Evolutionary conservation across 2,888 invertebrate species (phyloP).

Genomic region (Uropetala carovei): DNA sequence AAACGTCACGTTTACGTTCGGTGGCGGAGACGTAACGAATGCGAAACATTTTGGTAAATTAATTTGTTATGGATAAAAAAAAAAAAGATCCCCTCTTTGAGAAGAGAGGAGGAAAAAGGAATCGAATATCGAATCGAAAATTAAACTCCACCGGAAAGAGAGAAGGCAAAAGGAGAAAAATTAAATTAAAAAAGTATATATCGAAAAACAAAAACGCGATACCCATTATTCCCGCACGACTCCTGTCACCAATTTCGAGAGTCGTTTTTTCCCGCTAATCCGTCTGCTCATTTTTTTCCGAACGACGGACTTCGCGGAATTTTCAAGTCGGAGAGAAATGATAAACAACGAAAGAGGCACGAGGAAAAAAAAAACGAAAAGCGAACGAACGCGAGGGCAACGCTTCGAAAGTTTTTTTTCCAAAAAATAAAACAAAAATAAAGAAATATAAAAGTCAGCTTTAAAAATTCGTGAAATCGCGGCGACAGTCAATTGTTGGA

Average conservation of each 20-base stretch:
- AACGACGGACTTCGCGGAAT: neutral
- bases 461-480: neutral
- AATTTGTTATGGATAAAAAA: neutral
- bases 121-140: neutral
- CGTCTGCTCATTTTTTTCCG: neutral
- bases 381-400: neutral
- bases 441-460: neutral
- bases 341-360: neutral
- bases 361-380: neutral
- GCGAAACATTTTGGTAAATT: too few relatives aligned
- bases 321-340: neutral
- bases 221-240: neutral
- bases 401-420: neutral
- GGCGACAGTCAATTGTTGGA: conserved; percentile 28
- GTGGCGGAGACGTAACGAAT: too few relatives aligned
- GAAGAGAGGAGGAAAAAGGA: neutral
- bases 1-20: too few relatives aligned
- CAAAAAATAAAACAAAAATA: neutral
- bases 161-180: neutral
- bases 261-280: neutral
- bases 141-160: neutral
- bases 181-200: neutral
- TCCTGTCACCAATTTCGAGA: too few relatives aligned
- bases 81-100: neutral
- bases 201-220: neutral